Evolutionary conservation across 2,888 invertebrate species (phyloP).

Genomic region (Drosophila aldrichi): DNA sequence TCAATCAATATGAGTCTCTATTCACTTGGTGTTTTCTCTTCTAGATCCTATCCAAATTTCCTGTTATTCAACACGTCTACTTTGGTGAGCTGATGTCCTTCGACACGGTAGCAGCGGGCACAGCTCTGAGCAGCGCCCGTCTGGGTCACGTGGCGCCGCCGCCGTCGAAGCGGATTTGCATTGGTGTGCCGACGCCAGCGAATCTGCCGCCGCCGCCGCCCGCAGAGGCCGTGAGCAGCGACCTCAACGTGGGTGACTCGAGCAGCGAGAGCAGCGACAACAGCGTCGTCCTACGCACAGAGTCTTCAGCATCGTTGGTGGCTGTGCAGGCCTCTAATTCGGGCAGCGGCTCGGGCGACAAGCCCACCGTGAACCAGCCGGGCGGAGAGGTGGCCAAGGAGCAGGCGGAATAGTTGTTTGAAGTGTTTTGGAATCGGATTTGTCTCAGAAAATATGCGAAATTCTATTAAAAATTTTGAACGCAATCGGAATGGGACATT

Average conservation of each 20-base stretch:
- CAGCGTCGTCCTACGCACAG: constrained; percentile 63
- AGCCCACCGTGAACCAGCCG: constrained; percentile 27
- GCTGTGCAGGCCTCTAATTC: constrained; percentile 45
- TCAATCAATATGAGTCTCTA: neutral
- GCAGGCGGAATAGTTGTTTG: constrained; percentile 35
- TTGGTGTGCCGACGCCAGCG: constrained; percentile 29
- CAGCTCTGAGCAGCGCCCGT: constrained; percentile 74
- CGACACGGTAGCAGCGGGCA: constrained; percentile 85
- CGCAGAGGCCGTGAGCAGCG: constrained; percentile 41
- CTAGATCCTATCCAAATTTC: constrained; percentile 94
- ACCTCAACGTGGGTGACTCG: constrained; percentile 63
- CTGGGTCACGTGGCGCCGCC: constrained; percentile 79
- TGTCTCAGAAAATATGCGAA: constrained; percentile 25
- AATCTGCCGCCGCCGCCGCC: constrained; percentile 47
- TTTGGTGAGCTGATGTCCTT: constrained; percentile 96
- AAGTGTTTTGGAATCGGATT: constrained; percentile 25
- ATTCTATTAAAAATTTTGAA: constrained; percentile 23
- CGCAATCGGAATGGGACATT: neutral
- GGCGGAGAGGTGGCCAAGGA: constrained; percentile 39
- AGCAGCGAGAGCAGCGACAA: constrained; percentile 74
- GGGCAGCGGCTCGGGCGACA: constrained; percentile 67
- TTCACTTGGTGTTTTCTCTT: neutral
- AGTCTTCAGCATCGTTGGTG: constrained; percentile 49
- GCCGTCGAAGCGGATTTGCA: constrained; percentile 73
- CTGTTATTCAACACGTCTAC: constrained; percentile 96